These are phyloP conservation scores for Microcebus ravelobensis DNA, from an alignment of 2,113 vertebrate species.

Conservation along the genomic window DNA sequence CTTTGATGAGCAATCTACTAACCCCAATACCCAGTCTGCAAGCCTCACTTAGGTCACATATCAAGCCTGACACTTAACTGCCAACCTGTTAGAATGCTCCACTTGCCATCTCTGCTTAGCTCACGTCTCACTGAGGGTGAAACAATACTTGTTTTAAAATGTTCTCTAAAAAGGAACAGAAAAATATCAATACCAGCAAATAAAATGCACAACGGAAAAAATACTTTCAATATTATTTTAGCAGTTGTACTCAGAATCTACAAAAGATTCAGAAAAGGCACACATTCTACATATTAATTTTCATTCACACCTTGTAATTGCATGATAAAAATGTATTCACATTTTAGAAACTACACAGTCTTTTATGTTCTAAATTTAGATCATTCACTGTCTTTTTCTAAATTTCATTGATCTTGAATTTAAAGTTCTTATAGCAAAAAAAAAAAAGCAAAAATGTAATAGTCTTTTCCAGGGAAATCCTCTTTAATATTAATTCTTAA, in stretches of 20 bases:
- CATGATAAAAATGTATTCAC: neutral
- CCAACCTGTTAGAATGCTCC: neutral
- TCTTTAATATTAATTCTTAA: slow-evolving; percentile 26
- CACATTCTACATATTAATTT: neutral
- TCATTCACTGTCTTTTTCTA: slow-evolving; percentile 27
- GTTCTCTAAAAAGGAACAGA: neutral
- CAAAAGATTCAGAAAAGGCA: neutral
- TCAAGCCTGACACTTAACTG: neutral
- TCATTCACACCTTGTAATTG: neutral
- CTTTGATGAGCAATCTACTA: neutral
- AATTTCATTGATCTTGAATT: slow-evolving; percentile 32
- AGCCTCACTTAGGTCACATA: neutral
- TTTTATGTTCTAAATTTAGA: slow-evolving; percentile 6
- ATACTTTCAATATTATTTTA: neutral
- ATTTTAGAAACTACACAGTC: neutral
- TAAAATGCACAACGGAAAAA: neutral
- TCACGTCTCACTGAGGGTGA: neutral
- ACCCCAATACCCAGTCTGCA: neutral
- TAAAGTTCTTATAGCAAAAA: slow-evolving; percentile 50
- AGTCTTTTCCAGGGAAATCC: neutral
- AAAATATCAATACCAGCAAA: neutral
- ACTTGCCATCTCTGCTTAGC: neutral
- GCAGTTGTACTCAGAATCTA: neutral
- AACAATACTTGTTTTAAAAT: neutral
- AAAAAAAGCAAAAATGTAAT: slow-evolving; percentile 17